Conservation (phyloP, 1,140 invertebrate genomes). For the Agrypnia vestita region DNA sequence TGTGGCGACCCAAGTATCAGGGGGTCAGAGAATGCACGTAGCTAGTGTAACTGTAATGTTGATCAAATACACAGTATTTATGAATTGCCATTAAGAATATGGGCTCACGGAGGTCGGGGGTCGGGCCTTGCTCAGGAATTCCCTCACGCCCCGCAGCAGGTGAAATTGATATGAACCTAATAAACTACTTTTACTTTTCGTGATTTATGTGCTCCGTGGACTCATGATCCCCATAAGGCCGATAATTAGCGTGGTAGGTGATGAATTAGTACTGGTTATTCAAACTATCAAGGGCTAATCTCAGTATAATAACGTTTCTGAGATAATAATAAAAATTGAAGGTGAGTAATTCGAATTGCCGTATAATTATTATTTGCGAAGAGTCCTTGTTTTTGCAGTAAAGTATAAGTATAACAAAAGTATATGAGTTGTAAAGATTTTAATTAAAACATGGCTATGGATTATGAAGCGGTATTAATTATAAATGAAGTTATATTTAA, state of each 20-base stretch:
- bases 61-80: constrained; percentile 31
- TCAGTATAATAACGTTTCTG: too few species aligned
- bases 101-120: constrained; percentile 13
- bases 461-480: too few species aligned
- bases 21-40: constrained; percentile 27
- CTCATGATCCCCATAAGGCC: background rate
- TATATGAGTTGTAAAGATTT: too few species aligned
- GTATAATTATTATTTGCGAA: too few species aligned
- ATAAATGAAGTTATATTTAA: too few species aligned
- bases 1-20: background rate
- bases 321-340: too few species aligned
- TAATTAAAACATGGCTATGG: too few species aligned
- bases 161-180: constrained; percentile 39
- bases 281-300: constrained; percentile 15
- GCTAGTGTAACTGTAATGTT: constrained; percentile 21
- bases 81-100: constrained; percentile 19
- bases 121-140: constrained; percentile 22
- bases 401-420: too few species aligned
- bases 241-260: constrained; percentile 11
- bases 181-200: constrained; percentile 36
- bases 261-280: constrained; percentile 6
- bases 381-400: too few species aligned
- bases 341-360: too few species aligned
- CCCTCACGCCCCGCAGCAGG: constrained; percentile 27
- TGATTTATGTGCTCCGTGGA: constrained; percentile 32